A percentile compares a stretch with the other conserved stretches of the same genome.
Evolutionary conservation across 2,113 vertebrate species (phyloP).

Genomic region (Neodon shergylaensis): DNA sequence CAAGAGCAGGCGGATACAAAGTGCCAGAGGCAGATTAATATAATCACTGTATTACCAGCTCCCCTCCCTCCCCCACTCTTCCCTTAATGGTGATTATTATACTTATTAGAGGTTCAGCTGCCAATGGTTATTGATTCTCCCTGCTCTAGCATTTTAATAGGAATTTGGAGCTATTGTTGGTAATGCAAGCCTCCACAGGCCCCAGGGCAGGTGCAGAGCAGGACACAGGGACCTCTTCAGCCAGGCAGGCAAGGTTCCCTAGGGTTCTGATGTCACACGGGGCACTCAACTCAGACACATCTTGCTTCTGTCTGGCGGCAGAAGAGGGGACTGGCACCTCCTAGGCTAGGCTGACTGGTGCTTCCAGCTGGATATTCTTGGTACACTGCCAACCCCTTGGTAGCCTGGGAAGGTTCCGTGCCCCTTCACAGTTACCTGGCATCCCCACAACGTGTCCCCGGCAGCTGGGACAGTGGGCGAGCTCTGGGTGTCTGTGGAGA

Average conservation of each 20-base stretch:
- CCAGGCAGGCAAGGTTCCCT: background rate
- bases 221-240: background rate
- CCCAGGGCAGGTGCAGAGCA: conserved; percentile 30
- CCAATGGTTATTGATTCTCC: conserved; percentile 71
- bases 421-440: no score
- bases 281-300: background rate
- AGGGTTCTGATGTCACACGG: background rate
- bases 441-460: background rate
- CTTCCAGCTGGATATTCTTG: background rate
- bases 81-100: conserved; percentile 77
- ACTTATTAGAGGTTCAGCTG: conserved; percentile 69
- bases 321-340: background rate
- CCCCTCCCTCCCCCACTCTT: background rate
- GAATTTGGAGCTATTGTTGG: conserved; percentile 60
- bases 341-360: background rate
- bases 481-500: background rate
- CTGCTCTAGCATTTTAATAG: conserved; percentile 53
- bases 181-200: background rate
- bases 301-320: background rate
- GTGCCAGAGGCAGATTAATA: conserved; percentile 40
- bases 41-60: conserved; percentile 62
- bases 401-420: background rate
- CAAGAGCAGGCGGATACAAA: background rate
- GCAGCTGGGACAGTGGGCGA: background rate
- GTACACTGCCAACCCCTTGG: background rate